Base-by-base conservation (phyloP, 2,797 vertebrate genomes). In the Halcyon chelicuti region DNA sequence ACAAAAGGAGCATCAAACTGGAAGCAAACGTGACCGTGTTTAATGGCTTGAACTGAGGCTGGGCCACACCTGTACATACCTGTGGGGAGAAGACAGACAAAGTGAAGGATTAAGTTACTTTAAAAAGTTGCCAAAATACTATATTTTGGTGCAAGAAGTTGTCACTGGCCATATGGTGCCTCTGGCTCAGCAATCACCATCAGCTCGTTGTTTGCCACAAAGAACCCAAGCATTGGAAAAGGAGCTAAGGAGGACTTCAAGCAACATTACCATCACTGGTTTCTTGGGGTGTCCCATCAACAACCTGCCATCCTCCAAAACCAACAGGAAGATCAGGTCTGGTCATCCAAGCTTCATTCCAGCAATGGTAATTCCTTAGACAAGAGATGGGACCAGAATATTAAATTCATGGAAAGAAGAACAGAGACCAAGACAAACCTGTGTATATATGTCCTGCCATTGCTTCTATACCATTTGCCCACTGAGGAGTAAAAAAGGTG, bases 301-400 rank as follows among this genome's bases (percentile, higher is more conserved):
- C 99, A 40, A 95, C 98, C 95, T 99, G 99, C 99, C 99, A 99
- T 29, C 99, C 99, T 95, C 99, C 99, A 15, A 99, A 99, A 29
- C 99, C 99, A 22, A 98, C 57, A 5, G 99, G 99, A 44, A 99
- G 99, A 92, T 99, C 99, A n/a, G 99, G 98, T 91, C 99, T 98
- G 28, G 98, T 94, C 99, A 99, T 99, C 98, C 98, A 99, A 93
- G 99, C 99, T 91, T 99, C 99, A 2, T 99, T 99, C 99, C 99
- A 99, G 97, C 99, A 99, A 90, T 99, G 99, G 83, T 99, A 99
- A 96, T 99, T 99, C 99, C 99, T 99, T 97, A 49, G 62, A 52
- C 23, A 66, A 91, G 83, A 96, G 11, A 96, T 46, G 5, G 57
- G 31, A 86, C 16, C 22, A 72, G 9, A 68, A 71, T 26, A 54